Percentiles rank a stretch among this genome's conserved stretches.
These are phyloP conservation scores for Pangasius larnaudii DNA, from an alignment of 2,797 vertebrate species.

Conservation along the genomic window DNA sequence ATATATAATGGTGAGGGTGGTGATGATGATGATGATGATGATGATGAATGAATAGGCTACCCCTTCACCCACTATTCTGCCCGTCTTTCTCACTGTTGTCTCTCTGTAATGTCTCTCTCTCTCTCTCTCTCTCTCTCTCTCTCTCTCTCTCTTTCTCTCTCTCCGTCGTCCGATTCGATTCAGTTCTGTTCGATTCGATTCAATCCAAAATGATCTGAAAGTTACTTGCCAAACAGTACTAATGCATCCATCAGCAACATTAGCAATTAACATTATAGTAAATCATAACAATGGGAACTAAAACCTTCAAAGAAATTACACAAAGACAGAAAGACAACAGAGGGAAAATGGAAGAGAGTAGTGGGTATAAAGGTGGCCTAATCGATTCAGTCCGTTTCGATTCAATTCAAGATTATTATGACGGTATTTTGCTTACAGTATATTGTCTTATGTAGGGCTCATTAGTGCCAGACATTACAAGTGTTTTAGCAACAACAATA, in stretches of 20 bases:
- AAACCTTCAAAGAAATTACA: neutral
- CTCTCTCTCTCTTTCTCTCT: neutral
- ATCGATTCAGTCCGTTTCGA: neutral
- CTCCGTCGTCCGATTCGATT: neutral
- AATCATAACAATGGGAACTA: neutral
- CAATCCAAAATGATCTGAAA: no score
- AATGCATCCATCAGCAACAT: neutral
- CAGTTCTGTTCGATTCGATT: neutral
- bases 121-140: slow-evolving; percentile 19
- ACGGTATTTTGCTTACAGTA: neutral
- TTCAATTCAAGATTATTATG: neutral
- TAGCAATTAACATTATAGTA: neutral
- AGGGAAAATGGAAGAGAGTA: neutral
- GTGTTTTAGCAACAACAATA: neutral
- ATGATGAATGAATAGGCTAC: neutral
- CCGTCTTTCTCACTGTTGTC: neutral
- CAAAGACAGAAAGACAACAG: neutral
- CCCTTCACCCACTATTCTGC: neutral
- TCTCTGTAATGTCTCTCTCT: neutral
- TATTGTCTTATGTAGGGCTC: neutral
- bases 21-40: slow-evolving; percentile 10
- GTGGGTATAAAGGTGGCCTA: neutral
- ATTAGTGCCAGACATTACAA: neutral
- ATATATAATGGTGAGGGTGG: neutral
- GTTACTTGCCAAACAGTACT: neutral